phyloP scores from a whole-genome alignment of 1,140 invertebrate species.

The Mylabris phalerata region DNA sequence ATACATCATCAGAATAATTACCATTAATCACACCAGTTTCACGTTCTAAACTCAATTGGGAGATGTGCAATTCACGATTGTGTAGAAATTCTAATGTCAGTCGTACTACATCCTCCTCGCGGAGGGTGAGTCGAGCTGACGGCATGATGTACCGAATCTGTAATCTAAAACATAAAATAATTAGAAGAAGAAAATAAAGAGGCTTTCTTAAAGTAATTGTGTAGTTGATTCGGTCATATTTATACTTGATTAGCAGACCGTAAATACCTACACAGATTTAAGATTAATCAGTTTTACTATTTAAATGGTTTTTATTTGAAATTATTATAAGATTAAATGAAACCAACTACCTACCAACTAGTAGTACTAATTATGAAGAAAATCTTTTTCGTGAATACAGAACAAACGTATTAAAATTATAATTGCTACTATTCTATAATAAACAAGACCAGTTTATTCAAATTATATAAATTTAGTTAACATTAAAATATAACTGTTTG shows the following conservation, averaged over 20 bases:
- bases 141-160: slow-evolving; percentile 66
- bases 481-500: too few relatives aligned
- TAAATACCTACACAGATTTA: not conserved
- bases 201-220: too few relatives aligned
- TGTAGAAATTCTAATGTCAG: slow-evolving; percentile 88
- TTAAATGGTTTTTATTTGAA: too few relatives aligned
- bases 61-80: slow-evolving; percentile 81
- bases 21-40: slow-evolving; percentile 95
- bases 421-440: too few relatives aligned
- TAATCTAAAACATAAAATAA: slow-evolving; percentile 45
- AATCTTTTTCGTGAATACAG: too few relatives aligned
- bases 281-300: too few relatives aligned
- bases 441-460: too few relatives aligned
- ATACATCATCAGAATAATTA: slow-evolving; percentile 81
- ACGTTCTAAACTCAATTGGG: slow-evolving; percentile 85
- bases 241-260: not conserved
- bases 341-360: too few relatives aligned
- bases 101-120: slow-evolving; percentile 87
- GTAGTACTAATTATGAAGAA: too few relatives aligned
- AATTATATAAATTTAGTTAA: too few relatives aligned
- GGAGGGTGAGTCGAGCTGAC: slow-evolving; percentile 72
- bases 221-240: not conserved
- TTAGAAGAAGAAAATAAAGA: not conserved
- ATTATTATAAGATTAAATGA: too few relatives aligned
- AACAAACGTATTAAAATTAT: too few relatives aligned